Percentiles rank a stretch among this genome's conserved stretches.
Conservation (phyloP, 2,113 vertebrate species). For the Carlito syrichta region DNA sequence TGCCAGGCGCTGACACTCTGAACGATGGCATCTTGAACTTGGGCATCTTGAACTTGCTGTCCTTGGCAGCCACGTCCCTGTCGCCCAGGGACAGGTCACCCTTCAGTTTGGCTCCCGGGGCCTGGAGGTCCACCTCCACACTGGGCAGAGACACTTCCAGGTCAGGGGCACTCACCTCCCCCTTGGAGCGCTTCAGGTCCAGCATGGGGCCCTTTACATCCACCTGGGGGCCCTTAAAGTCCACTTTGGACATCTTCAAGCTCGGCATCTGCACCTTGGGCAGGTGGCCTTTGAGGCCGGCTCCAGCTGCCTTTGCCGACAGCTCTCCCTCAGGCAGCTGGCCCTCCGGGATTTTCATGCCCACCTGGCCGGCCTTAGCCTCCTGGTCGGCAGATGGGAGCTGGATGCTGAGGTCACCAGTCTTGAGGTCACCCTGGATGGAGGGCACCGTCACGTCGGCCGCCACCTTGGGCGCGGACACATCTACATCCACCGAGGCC, state of each 20-base stretch:
- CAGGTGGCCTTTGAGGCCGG: neutral
- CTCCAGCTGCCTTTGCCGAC: fast-evolving
- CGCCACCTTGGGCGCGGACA: neutral
- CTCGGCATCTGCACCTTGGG: neutral
- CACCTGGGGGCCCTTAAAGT: neutral
- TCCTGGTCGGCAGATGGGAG: neutral
- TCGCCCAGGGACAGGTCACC: neutral
- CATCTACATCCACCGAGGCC: neutral
- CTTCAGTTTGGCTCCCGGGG: neutral
- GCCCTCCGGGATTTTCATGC: neutral
- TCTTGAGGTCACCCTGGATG: neutral
- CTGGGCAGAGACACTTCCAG: neutral
- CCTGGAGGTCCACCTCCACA: neutral
- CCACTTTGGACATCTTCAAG: slow-evolving; percentile 19
- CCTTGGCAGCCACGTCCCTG: fast-evolving
- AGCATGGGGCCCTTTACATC: neutral
- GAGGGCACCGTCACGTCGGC: neutral
- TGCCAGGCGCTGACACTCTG: too few species aligned
- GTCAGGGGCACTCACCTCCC: fast-evolving
- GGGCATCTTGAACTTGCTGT: neutral
- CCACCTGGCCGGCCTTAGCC: fast-evolving
- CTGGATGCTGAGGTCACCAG: neutral
- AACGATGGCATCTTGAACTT: too few species aligned
- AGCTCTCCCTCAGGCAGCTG: fast-evolving
- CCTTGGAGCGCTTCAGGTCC: fast-evolving